phyloP scores from a whole-genome alignment of 35 echinoderm and acorn worm species.

The Lytechinus variegatus region DNA sequence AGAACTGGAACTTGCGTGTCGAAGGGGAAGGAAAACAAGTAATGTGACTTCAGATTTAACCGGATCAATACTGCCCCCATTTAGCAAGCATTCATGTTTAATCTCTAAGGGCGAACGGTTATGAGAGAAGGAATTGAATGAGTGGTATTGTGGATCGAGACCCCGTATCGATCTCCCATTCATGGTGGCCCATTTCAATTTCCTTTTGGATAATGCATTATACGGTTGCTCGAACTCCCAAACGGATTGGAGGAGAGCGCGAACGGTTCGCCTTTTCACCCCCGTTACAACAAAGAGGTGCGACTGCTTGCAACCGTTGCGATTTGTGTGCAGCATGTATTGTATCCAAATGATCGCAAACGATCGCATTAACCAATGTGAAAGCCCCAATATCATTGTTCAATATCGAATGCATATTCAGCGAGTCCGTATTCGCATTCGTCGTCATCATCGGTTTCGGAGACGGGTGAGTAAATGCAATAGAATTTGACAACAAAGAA shows the following conservation, averaged over 20 bases:
- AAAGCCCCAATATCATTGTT: background rate
- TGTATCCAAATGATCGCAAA: no score
- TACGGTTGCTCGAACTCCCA: background rate
- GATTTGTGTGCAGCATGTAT: no score
- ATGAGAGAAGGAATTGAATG: background rate
- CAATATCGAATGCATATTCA: background rate
- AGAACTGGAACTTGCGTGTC: background rate
- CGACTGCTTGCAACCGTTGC: no score
- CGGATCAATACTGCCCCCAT: background rate
- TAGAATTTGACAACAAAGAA: no score
- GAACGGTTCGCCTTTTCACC: background rate
- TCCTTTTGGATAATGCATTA: background rate
- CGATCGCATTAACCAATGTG: no score
- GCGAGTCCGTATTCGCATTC: background rate
- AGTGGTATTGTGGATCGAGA: background rate
- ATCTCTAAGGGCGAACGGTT: background rate
- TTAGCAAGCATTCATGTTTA: background rate
- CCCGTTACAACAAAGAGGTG: no score
- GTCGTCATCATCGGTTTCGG: no score
- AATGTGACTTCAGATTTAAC: background rate
- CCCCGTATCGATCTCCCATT: background rate
- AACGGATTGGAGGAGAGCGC: background rate
- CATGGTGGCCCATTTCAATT: background rate
- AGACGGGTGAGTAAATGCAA: no score
- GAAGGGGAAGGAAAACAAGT: background rate